A percentile compares a stretch with the other conserved stretches of the same genome.
Conservation (phyloP, 2,888 invertebrate genomes). For the Epinotia demarniana region DNA sequence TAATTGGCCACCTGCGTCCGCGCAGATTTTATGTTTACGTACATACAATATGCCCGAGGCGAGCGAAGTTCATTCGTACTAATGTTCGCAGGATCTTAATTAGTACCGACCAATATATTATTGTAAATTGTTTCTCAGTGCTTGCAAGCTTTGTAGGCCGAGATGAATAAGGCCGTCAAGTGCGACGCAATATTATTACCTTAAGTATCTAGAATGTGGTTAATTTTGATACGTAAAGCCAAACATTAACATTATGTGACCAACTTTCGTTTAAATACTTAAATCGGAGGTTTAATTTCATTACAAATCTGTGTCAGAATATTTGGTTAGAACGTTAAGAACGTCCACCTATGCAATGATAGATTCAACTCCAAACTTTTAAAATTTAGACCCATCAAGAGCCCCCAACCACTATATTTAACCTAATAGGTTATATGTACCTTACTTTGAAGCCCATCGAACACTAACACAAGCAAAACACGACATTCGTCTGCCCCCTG, state of each 20-base stretch:
- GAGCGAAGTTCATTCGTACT: slow-evolving; percentile 4
- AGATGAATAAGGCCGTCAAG: background rate
- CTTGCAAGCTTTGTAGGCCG: background rate
- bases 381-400: background rate
- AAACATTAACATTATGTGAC: background rate
- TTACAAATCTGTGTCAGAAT: background rate
- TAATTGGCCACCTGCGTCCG: slow-evolving; percentile 50
- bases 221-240: background rate
- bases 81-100: slow-evolving; percentile 21
- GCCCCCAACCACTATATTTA: background rate
- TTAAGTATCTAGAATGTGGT: background rate
- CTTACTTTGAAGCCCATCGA: background rate
- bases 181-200: background rate
- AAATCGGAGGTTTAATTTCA: background rate
- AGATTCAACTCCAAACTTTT: background rate
- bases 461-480: background rate
- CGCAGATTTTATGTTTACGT: slow-evolving; percentile 37
- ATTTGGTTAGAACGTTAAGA: background rate
- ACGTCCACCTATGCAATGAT: too few species aligned
- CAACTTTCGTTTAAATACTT: background rate
- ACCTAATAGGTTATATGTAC: background rate
- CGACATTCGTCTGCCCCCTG: slow-evolving; percentile 41
- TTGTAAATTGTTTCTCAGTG: background rate
- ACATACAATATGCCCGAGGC: slow-evolving; percentile 21
- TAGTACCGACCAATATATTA: background rate